A percentile compares a stretch with the other conserved stretches of the same genome.
phyloP scores from a whole-genome alignment of 2,888 invertebrate genomes.

The Leptopilina syphax region DNA sequence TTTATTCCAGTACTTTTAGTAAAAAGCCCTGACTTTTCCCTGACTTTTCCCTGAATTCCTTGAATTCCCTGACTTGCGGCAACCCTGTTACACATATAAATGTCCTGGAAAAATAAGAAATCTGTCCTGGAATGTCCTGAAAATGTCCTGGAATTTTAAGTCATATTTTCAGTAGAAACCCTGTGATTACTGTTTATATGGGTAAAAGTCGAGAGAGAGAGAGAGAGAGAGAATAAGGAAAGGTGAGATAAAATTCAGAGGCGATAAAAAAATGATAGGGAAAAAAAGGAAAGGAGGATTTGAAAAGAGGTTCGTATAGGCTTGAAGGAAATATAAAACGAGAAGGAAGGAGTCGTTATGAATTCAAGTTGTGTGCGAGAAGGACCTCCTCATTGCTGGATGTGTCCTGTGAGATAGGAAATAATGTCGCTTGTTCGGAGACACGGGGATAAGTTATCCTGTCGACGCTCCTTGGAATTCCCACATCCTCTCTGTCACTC shows the following conservation, averaged over 20 bases:
- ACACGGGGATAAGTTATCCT: constrained; percentile 39
- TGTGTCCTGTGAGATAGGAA: constrained; percentile 66
- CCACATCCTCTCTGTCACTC: constrained; percentile 25
- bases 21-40: too few species aligned
- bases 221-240: background rate
- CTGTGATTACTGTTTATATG: too few species aligned
- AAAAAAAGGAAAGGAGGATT: background rate
- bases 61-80: too few species aligned
- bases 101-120: too few species aligned
- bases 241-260: background rate
- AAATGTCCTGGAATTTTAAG: too few species aligned
- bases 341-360: background rate
- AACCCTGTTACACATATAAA: too few species aligned
- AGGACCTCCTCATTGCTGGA: constrained; percentile 71
- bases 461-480: constrained; percentile 35
- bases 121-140: too few species aligned
- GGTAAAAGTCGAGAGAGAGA: background rate
- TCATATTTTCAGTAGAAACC: too few species aligned
- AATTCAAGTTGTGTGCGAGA: constrained; percentile 57
- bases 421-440: constrained; percentile 18
- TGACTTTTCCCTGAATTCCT: too few species aligned
- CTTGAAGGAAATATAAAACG: background rate
- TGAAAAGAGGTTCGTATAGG: constrained; percentile 4
- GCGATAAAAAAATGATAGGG: background rate
- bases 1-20: too few species aligned